These are phyloP conservation scores for Nebria ingens DNA, from an alignment of 1,140 invertebrate species.

Conservation along the genomic window DNA sequence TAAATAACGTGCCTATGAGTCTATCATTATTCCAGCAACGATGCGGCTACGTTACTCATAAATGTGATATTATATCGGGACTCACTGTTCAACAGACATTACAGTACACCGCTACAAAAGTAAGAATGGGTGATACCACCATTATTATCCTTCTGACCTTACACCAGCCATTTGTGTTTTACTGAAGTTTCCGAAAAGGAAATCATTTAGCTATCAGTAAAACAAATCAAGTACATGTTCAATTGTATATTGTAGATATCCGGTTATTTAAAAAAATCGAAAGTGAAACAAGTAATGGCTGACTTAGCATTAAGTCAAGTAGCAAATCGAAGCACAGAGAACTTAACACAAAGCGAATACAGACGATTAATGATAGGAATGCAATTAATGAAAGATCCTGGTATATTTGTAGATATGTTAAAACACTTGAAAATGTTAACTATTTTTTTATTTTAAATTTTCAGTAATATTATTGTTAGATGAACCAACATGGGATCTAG, in stretches of 20 bases:
- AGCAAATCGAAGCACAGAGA: slow-evolving; percentile 66
- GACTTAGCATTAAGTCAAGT: slow-evolving; percentile 82
- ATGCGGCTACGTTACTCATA: slow-evolving; percentile 76
- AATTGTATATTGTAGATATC: slow-evolving; percentile 44
- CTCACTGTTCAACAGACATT: slow-evolving; percentile 78
- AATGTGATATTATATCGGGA: slow-evolving; percentile 69
- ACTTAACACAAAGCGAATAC: slow-evolving; percentile 73
- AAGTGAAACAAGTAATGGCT: slow-evolving; percentile 73
- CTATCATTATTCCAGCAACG: slow-evolving; percentile 70
- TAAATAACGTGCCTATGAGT: slow-evolving; percentile 74
- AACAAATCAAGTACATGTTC: slow-evolving; percentile 12
- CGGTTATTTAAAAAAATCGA: slow-evolving; percentile 60
- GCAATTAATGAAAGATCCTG: slow-evolving; percentile 79
- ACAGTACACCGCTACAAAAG: slow-evolving; percentile 66
- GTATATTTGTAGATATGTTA: slow-evolving; percentile 30
- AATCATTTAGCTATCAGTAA: too few relatives aligned
- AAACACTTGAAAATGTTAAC: slow-evolving; percentile 9
- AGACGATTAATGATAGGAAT: slow-evolving; percentile 74
- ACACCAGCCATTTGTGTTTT: too few relatives aligned
- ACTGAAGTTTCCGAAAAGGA: too few relatives aligned
- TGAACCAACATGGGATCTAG: slow-evolving; percentile 82
- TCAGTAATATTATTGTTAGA: slow-evolving; percentile 74
- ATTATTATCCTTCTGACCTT: too few relatives aligned
- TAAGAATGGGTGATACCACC: slow-evolving; percentile 32
- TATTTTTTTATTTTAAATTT: slow-evolving; percentile 20